Evolutionary conservation across 92 coral and sea anemone species (phyloP), one percentile per base, ranked within the genome.

Genomic region (Epizoanthus ramosus): DNA sequence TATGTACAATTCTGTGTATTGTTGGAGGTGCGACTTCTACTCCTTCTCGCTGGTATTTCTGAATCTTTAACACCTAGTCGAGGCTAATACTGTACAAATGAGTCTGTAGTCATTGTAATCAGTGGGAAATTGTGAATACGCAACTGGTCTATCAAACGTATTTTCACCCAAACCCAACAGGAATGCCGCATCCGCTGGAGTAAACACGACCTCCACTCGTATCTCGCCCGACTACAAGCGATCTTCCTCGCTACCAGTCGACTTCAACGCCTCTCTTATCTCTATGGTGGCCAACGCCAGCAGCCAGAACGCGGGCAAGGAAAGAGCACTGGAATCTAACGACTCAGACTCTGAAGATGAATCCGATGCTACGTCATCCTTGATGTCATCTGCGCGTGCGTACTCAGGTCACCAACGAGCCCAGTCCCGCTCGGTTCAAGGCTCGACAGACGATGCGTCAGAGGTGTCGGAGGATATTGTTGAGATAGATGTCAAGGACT

Each of bases 381-480:
- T 93, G 71, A 83, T 93, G 91, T 93, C 97, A 45, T 90, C 94
- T 88, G 97, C 97, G 91, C 97, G 97, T 73, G 97, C 94, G 88
- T 93, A 93, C 52, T 93, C 97, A 1, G 92, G 79, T 14, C 91
- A 66, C 75, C 16, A 57, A 69, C 86, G 80, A 21, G 86, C 89
- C 75, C 91, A 91, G 88, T 86, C 94, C 22, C 91, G 87, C 35
- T 85, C 92, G 56, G 89, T 81, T 25, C 89, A 81, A 21, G 85
- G 69, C 67, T 70, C 76, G 8, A 82, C 90, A 63, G 93, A 85
- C 18, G 91, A 80, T 45, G 83, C 74, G 57, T 70, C 70, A 1
- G 86, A 83, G 18, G 41, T 63, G n/a, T 79, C 89, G 21, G 72
- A 80, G 0, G 92, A 89, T 74, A 35, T 89, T 17, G 61, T 85